phyloP scores from a whole-genome alignment of 1,140 invertebrate genomes.

The Cephus cinctus region DNA sequence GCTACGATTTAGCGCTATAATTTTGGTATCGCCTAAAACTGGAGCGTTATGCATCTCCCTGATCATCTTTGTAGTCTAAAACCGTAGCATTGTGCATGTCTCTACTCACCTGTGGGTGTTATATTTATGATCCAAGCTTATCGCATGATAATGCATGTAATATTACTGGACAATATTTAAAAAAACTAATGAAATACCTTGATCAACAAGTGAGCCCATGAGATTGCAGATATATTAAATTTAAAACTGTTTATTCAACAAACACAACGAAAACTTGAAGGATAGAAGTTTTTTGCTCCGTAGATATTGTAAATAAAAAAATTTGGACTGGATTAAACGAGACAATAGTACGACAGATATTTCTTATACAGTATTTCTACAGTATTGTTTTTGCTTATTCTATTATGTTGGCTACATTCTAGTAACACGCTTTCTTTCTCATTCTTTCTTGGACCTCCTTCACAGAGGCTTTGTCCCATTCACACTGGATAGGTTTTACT shows the following conservation, averaged over 20 bases:
- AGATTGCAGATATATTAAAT: neutral
- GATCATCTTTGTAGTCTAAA: too few relatives aligned
- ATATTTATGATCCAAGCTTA: too few relatives aligned
- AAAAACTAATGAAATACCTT: too few relatives aligned
- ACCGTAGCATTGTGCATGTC: too few relatives aligned
- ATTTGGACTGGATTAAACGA: neutral
- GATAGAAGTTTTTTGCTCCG: neutral
- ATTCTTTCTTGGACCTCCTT: constrained; percentile 5
- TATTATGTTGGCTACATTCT: constrained; percentile 2
- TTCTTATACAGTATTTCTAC: constrained; percentile 5
- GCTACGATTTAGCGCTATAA: too few relatives aligned
- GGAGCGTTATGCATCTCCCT: too few relatives aligned
- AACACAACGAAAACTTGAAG: constrained; percentile 10
- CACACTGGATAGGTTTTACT: constrained; percentile 9
- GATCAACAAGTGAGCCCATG: too few relatives aligned
- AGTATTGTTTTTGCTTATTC: constrained; percentile 6
- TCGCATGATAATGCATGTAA: too few relatives aligned
- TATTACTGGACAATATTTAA: too few relatives aligned
- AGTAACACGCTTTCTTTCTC: neutral
- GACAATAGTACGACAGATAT: constrained; percentile 9
- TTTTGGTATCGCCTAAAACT: too few relatives aligned
- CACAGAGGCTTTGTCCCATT: constrained; percentile 6
- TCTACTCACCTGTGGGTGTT: too few relatives aligned
- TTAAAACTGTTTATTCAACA: constrained; percentile 12
- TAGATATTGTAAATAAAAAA: constrained; percentile 3